phyloP scores from a whole-genome alignment of 2,888 invertebrate genomes.

The Argyresthia albistria region DNA sequence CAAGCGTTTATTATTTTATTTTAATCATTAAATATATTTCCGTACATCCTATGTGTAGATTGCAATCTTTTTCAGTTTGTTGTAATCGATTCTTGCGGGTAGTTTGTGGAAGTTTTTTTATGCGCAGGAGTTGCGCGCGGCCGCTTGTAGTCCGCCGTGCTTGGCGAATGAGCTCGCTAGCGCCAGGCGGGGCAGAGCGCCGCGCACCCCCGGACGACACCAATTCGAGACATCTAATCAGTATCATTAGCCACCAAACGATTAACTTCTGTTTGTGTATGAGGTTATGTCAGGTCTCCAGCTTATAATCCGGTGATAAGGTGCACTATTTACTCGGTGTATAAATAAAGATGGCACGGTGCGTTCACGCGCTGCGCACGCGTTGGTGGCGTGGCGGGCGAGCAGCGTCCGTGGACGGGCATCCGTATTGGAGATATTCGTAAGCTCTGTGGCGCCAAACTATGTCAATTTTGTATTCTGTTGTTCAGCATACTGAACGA shows the following conservation, averaged over 20 bases:
- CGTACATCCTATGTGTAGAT: too few species aligned
- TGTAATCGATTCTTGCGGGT: neutral
- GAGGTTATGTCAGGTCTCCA: constrained; percentile 17
- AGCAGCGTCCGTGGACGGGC: neutral
- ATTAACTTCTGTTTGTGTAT: constrained; percentile 39
- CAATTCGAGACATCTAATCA: constrained; percentile 32
- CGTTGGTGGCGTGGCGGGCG: constrained; percentile 27
- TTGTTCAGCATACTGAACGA: too few species aligned
- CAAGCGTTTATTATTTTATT: constrained; percentile 12
- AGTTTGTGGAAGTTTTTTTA: neutral
- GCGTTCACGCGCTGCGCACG: constrained; percentile 48
- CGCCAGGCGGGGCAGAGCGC: constrained; percentile 29
- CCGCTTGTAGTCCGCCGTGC: constrained; percentile 4
- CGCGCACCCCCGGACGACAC: constrained; percentile 20
- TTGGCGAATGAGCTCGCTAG: constrained; percentile 25
- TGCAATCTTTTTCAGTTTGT: too few species aligned
- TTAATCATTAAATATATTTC: too few species aligned
- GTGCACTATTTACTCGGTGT: constrained; percentile 17
- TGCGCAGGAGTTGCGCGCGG: neutral
- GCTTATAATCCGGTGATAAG: constrained; percentile 36
- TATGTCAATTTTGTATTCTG: too few species aligned
- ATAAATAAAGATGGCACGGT: constrained; percentile 45
- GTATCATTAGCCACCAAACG: constrained; percentile 12
- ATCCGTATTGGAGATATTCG: neutral
- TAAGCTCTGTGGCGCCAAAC: too few species aligned